Evolutionary conservation across 2,113 vertebrate species (phyloP).

Genomic region (Bothrops jararaca): DNA sequence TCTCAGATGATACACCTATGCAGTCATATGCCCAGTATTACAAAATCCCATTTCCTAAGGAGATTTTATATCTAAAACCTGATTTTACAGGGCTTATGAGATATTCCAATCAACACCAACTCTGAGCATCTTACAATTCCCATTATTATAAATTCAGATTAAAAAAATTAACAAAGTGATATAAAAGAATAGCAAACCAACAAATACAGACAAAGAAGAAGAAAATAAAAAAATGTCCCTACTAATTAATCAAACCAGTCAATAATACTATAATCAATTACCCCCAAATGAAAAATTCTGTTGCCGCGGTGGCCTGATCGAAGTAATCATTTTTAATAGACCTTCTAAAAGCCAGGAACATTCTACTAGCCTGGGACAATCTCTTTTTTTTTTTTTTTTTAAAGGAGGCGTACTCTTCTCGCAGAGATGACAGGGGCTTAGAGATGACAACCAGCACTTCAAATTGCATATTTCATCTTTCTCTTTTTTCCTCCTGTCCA

Average conservation of each 20-base stretch:
- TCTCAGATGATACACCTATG: not conserved
- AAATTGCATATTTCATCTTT: too few species aligned
- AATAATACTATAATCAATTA: not conserved
- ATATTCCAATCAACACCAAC: not conserved
- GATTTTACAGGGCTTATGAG: not conserved
- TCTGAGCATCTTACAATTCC: not conserved
- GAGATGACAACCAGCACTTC: too few species aligned
- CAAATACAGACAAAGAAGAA: not conserved
- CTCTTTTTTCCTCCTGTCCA: too few species aligned
- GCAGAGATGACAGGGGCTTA: too few species aligned
- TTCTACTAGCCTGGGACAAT: not conserved
- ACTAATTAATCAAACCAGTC: not conserved
- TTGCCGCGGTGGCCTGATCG: not conserved
- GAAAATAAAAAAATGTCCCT: not conserved
- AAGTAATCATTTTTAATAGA: too few species aligned
- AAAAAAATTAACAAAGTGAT: not conserved
- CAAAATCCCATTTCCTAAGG: not conserved
- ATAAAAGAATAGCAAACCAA: not conserved
- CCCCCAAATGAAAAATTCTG: not conserved
- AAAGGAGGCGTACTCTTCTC: too few species aligned
- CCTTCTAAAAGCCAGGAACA: too few species aligned
- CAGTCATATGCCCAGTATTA: not conserved
- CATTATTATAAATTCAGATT: not conserved
- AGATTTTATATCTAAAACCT: not conserved
- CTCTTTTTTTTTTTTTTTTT: too few species aligned